Evolutionary conservation across 30 jellyfish, hydroid and myxozoan species (phyloP).

Genomic region (Pelagia noctiluca): DNA sequence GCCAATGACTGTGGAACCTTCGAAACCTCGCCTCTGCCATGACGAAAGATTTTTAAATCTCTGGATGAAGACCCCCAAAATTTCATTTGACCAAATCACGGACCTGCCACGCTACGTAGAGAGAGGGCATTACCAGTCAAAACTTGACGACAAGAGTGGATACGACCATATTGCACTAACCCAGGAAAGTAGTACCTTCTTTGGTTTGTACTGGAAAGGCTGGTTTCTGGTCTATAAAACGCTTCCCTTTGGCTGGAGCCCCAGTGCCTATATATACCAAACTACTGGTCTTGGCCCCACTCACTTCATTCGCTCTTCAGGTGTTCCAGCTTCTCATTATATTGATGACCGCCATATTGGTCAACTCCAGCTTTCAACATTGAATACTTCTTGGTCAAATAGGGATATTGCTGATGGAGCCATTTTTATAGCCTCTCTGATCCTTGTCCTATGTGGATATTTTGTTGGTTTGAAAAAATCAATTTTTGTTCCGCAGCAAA

Average conservation of each 20-base stretch:
- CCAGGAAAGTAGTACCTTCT: not conserved
- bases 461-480: too few species aligned
- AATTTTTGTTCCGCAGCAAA: too few species aligned
- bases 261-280: not conserved
- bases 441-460: too few species aligned
- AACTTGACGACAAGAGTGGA: not conserved
- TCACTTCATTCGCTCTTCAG: not conserved
- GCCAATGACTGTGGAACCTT: slow-evolving; percentile 13
- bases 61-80: not conserved
- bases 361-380: not conserved
- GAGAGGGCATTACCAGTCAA: not conserved
- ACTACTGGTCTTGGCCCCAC: not conserved
- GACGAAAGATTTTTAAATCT: not conserved
- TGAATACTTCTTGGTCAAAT: not conserved
- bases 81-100: not conserved
- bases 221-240: not conserved
- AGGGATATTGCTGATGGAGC: not conserved
- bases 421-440: too few species aligned
- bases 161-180: not conserved
- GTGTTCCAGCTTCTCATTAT: slow-evolving; percentile 1
- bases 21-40: slow-evolving; percentile 16
- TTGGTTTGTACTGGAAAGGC: not conserved
- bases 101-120: slow-evolving; percentile 22
- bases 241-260: not conserved
- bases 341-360: slow-evolving; percentile 19